These are phyloP conservation scores for Mixornis gularis DNA, from an alignment of 2,113 vertebrate genomes.

Conservation along the genomic window DNA sequence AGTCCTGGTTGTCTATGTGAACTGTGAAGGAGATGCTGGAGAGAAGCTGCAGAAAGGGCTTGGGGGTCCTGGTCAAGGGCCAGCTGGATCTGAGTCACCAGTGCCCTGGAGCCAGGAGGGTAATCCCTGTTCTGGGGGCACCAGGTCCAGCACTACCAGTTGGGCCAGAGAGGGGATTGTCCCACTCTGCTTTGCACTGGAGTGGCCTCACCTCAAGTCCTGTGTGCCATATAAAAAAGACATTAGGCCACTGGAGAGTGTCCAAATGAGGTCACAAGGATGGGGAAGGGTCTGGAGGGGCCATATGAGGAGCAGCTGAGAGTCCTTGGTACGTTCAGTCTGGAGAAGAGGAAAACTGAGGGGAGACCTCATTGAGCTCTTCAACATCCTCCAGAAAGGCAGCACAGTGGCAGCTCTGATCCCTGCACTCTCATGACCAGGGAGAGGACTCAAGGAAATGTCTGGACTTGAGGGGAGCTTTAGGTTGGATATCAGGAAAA, in stretches of 20 bases:
- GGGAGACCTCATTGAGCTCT: background rate
- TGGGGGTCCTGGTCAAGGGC: background rate
- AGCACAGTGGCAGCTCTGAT: background rate
- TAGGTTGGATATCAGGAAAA: background rate
- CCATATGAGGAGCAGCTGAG: background rate
- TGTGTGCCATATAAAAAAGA: background rate
- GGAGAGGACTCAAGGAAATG: background rate
- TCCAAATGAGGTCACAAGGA: background rate
- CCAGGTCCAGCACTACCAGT: fast-evolving
- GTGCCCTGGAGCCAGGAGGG: background rate
- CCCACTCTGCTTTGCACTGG: background rate
- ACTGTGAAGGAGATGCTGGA: background rate
- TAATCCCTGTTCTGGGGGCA: background rate
- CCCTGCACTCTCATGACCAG: background rate
- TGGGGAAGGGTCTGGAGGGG: background rate
- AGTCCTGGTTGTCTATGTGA: background rate
- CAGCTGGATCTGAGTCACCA: background rate
- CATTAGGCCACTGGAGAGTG: background rate
- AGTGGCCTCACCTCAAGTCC: background rate
- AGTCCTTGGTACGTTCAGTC: background rate
- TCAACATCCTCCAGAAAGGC: background rate
- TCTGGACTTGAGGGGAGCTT: background rate
- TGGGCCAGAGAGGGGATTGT: fast-evolving
- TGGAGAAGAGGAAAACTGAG: background rate
- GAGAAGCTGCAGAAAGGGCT: background rate